phyloP scores from a whole-genome alignment of 2,888 invertebrate genomes.

The Uloborus plumipes region DNA sequence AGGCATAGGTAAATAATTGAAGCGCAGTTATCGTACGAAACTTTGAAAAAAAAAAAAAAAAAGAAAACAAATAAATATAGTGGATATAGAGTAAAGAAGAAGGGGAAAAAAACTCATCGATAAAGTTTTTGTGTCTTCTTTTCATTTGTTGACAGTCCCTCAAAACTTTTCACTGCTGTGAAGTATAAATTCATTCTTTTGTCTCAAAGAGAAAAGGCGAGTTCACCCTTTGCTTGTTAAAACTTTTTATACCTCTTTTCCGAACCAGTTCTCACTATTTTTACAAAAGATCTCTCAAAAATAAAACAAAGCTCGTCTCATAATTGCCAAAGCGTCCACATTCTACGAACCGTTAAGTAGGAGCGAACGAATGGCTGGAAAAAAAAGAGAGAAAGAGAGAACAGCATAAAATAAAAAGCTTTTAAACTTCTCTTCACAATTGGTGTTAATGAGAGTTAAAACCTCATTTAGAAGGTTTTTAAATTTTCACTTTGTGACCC shows the following conservation, averaged over 20 bases:
- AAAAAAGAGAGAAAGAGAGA: conserved; percentile 12
- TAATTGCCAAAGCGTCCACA: conserved; percentile 46
- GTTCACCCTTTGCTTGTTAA: conserved; percentile 59
- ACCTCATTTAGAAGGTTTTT: conserved; percentile 57
- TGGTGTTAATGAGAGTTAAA: conserved; percentile 62
- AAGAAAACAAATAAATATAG: too few relatives aligned
- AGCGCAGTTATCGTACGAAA: too few relatives aligned
- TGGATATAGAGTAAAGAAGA: too few relatives aligned
- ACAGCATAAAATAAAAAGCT: conserved; percentile 13
- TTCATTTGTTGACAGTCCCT: conserved; percentile 24
- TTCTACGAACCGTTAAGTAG: conserved; percentile 5
- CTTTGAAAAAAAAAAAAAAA: too few relatives aligned
- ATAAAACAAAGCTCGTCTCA: conserved; percentile 31
- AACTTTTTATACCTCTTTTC: conserved; percentile 34
- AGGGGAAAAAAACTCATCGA: too few relatives aligned
- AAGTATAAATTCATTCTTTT: conserved; percentile 53
- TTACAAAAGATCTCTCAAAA: conserved; percentile 52
- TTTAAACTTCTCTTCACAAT: conserved; percentile 49
- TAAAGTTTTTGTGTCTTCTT: neutral
- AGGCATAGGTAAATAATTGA: too few relatives aligned
- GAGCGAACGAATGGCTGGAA: conserved; percentile 16
- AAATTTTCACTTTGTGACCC: conserved; percentile 26
- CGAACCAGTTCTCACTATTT: conserved; percentile 51
- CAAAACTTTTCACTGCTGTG: conserved; percentile 47
- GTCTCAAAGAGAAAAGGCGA: conserved; percentile 54